Base-by-base conservation (phyloP, 2,797 vertebrate species). In the Ispidina picta region DNA sequence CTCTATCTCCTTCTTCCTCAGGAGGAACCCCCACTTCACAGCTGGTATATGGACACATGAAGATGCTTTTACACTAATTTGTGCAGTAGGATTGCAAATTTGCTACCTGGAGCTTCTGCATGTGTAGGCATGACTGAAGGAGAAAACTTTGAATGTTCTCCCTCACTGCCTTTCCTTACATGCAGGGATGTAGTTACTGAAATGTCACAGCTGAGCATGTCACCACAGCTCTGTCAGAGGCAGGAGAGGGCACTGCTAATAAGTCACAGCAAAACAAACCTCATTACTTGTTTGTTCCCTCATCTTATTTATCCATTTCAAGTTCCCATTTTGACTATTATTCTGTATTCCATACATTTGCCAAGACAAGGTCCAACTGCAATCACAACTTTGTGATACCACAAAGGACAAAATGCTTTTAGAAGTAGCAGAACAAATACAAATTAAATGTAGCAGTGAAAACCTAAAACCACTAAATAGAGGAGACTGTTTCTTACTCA, bases 221-320 rank as follows among this genome's bases (percentile, higher is more conserved):
- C 39, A 44, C 51, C 39, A n/a, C 15, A 25, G 44, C 9, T 59
- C 58, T 52, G 75, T 56, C 54, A 62, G 43, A 71, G 59, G 44
- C 49, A 78, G 64, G 5, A 69, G 29, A 62, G 23, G 12, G 12
- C 2, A 1, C 8, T 0, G 0, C 49, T 75, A 35, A 37, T 62
- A 62, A 73, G 76, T 51, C 44, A 68, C 65, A 63, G 56, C n/a
- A 72, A 88, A 88, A 41, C 33, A 71, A 81, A 66, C 48, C 14
- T 71, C 51, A 31, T 2, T 33, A 39, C 1, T 2, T 1, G 5
- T 37, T 29, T 1, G 0, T 16, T 58, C 74, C 52, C 78, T 59
- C 58, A 76, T 52, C 28, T 22, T 1, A 0, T 84, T 33, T 26
- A 19, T 26, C 58, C 31, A n/a, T 31, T 54, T 48, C 52, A 58